phyloP scores from a whole-genome alignment of 2,888 invertebrate genomes.

The Stramonita haemastoma region DNA sequence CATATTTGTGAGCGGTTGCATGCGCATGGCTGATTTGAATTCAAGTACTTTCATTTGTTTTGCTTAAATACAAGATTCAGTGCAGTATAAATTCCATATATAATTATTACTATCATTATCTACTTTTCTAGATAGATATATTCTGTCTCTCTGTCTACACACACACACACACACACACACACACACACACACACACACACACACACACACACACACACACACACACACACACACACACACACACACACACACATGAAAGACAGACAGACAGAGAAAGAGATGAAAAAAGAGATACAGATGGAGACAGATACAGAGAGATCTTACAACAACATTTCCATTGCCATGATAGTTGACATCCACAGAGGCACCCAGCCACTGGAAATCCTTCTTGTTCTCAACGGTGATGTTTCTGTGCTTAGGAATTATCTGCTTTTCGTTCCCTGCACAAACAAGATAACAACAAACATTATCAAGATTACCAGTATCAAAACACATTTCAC shows the following conservation, averaged over 20 bases:
- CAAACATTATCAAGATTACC: background rate
- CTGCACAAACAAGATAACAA: constrained; percentile 29
- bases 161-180: background rate
- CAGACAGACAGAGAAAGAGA: background rate
- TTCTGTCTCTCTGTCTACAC: no score
- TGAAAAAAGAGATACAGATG: background rate
- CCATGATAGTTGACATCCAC: constrained; percentile 54
- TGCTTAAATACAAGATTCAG: no score
- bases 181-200: background rate
- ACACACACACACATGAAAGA: constrained; percentile 15
- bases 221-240: background rate
- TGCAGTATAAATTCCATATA: no score
- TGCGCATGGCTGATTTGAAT: no score
- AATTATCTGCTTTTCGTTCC: constrained; percentile 51
- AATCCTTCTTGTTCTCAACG: constrained; percentile 56
- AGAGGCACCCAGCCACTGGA: constrained; percentile 63
- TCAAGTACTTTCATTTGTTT: no score
- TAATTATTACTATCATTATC: no score
- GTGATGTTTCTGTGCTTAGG: constrained; percentile 50
- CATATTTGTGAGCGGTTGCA: background rate
- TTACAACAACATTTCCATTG: constrained; percentile 54
- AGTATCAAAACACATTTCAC: background rate
- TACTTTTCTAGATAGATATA: no score
- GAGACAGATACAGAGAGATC: background rate
- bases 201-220: constrained; percentile 30